phyloP scores from a whole-genome alignment of 2,797 vertebrate species.

The Falco novaeseelandiae region DNA sequence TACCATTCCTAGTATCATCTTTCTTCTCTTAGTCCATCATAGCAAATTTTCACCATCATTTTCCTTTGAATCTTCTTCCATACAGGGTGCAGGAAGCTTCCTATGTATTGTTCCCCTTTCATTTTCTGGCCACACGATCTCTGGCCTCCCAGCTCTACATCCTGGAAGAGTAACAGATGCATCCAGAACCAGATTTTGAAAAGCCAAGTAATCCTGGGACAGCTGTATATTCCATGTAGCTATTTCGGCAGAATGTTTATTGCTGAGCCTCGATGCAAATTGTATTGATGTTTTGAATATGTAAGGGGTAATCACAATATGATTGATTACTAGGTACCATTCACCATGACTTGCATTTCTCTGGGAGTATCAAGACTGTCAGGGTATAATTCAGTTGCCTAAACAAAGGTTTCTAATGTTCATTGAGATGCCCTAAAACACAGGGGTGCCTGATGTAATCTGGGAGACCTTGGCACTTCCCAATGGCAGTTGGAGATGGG shows the following conservation, averaged over 20 bases:
- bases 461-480: background rate
- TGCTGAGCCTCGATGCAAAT: background rate
- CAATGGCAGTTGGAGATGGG: background rate
- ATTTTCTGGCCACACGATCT: background rate
- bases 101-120: background rate
- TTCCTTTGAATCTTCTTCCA: background rate
- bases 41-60: background rate
- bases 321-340: background rate
- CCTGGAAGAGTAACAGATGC: background rate
- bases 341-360: background rate
- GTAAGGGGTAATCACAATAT: background rate
- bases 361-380: background rate
- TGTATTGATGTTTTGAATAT: background rate
- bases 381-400: background rate
- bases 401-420: background rate
- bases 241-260: background rate
- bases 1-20: conserved; percentile 30
- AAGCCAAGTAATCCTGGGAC: background rate
- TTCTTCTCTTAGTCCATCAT: conserved; percentile 9
- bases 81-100: background rate
- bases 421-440: background rate
- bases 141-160: background rate
- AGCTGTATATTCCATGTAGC: background rate
- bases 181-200: background rate
- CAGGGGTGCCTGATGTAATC: background rate